Percentiles rank a stretch among this genome's conserved stretches.
These are phyloP conservation scores for Carassius gibelio DNA, from an alignment of 2,113 vertebrate genomes.

Conservation along the genomic window DNA sequence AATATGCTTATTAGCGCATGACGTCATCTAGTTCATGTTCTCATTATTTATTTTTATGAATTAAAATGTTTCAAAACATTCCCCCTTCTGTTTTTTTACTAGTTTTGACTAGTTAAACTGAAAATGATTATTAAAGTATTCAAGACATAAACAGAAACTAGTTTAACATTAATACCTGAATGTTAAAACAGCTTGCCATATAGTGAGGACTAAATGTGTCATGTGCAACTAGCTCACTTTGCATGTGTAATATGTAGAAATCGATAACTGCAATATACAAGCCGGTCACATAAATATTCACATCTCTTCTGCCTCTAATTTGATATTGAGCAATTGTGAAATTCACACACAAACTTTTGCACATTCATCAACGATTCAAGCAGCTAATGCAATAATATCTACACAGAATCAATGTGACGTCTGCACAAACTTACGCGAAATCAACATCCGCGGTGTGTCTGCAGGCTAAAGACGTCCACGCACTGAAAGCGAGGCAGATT, in stretches of 20 bases:
- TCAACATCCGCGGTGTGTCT: slow-evolving; percentile 65
- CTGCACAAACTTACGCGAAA: slow-evolving; percentile 72
- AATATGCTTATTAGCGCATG: no score
- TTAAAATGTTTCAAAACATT: no score
- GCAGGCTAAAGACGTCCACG: slow-evolving; percentile 63
- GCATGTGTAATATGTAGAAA: not conserved
- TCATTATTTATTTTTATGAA: no score
- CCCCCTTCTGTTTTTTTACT: no score
- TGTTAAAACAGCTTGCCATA: not conserved
- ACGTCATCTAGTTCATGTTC: no score
- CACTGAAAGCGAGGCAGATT: slow-evolving; percentile 47
- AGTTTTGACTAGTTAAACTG: no score
- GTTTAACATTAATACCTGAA: not conserved
- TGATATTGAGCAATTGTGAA: not conserved
- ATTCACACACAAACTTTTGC: slow-evolving; percentile 27
- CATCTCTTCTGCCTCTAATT: not conserved
- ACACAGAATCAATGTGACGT: not conserved
- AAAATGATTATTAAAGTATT: not conserved
- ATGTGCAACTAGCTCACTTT: not conserved
- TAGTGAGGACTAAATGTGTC: not conserved
- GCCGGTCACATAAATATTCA: not conserved
- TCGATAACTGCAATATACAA: not conserved
- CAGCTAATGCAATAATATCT: not conserved
- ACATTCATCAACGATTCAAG: not conserved
- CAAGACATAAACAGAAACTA: not conserved